Evolutionary conservation across 37 sponge, comb jelly and placozoan species (phyloP).

Genomic region (Diacarnus erythraeanus): DNA sequence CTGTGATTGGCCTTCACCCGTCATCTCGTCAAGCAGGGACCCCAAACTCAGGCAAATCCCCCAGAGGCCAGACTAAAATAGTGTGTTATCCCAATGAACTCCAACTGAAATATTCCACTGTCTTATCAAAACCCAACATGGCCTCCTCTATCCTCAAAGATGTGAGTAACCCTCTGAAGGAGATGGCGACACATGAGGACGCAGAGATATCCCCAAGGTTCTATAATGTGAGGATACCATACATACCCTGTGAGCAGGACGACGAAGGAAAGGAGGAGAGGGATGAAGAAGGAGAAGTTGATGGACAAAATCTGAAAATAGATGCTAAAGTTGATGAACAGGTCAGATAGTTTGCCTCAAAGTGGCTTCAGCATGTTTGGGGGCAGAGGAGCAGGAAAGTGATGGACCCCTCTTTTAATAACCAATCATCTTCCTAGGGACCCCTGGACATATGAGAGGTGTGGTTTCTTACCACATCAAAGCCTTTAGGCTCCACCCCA

Average conservation of each 20-base stretch:
- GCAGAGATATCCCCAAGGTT: constrained; percentile 33
- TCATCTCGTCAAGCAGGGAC: neutral
- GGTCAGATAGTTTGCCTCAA: too few relatives aligned
- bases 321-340: constrained; percentile 21
- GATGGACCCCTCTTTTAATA: too few relatives aligned
- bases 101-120: constrained; percentile 43
- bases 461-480: too few relatives aligned
- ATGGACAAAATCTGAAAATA: neutral
- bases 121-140: constrained; percentile 22
- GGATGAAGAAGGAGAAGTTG: constrained; percentile 14
- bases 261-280: constrained; percentile 5
- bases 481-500: too few relatives aligned
- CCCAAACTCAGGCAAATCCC: neutral
- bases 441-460: too few relatives aligned
- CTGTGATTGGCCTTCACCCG: neutral
- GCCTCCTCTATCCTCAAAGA: neutral
- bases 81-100: constrained; percentile 50
- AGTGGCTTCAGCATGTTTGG: neutral
- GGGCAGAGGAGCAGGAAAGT: too few relatives aligned
- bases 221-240: constrained; percentile 52
- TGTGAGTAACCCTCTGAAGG: neutral
- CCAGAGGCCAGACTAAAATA: neutral
- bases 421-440: too few relatives aligned
- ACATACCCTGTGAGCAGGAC: neutral
- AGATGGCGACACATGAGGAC: neutral